Percentiles rank a stretch among this genome's conserved stretches.
Evolutionary conservation across 2,113 vertebrate genomes (phyloP).

Genomic region (Fukomys damarensis): DNA sequence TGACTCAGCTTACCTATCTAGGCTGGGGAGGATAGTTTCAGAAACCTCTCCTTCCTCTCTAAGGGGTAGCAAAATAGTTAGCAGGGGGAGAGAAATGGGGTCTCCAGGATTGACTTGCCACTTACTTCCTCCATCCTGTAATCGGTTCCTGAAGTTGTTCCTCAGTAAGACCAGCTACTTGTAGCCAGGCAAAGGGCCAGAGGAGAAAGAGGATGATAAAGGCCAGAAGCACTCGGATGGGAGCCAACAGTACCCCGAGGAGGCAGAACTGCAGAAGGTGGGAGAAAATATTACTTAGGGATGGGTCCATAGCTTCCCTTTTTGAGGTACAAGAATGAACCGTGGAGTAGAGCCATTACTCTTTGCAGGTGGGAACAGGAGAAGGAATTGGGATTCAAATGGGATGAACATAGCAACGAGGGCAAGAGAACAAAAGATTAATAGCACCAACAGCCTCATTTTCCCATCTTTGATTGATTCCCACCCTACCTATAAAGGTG

Average conservation of each 20-base stretch:
- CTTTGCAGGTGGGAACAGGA: neutral
- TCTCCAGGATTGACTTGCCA: neutral
- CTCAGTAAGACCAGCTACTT: conserved; percentile 87
- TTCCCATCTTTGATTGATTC: neutral
- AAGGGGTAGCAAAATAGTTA: neutral
- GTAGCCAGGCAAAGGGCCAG: conserved; percentile 91
- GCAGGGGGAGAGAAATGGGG: neutral
- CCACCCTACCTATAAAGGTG: neutral
- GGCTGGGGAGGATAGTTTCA: neutral
- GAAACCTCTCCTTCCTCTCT: neutral
- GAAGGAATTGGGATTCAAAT: neutral
- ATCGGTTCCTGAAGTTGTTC: conserved; percentile 87
- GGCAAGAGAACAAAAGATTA: neutral
- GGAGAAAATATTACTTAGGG: conserved; percentile 44
- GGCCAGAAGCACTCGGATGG: conserved; percentile 86
- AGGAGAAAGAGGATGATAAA: conserved; percentile 89
- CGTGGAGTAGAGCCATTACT: neutral
- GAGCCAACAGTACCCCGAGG: conserved; percentile 89
- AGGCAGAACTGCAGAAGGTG: conserved; percentile 86
- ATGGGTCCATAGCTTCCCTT: neutral
- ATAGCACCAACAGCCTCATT: neutral
- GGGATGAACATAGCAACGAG: neutral
- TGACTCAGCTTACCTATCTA: neutral
- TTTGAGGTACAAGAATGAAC: neutral
- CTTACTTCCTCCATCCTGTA: conserved; percentile 89